Evolutionary conservation across 2,888 invertebrate species (phyloP).

Genomic region (Drosophila rellima): DNA sequence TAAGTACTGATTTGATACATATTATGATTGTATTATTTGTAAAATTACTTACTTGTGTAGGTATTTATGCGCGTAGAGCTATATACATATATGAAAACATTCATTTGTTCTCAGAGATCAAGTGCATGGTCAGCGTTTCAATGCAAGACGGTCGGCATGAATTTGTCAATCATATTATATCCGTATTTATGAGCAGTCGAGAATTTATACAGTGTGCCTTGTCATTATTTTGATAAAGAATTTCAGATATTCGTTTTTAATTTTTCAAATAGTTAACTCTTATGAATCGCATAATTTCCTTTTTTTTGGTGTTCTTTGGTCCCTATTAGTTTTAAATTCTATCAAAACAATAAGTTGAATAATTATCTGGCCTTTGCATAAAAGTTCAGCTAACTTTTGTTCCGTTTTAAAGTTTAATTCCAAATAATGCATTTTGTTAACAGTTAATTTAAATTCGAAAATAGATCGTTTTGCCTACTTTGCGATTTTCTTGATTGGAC

Average conservation of each 20-base stretch:
- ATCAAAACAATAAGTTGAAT: too few relatives aligned
- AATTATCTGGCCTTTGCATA: too few relatives aligned
- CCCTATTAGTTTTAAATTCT: too few relatives aligned
- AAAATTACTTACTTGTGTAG: background rate
- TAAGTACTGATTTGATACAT: constrained; percentile 4
- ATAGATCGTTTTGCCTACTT: constrained; percentile 14
- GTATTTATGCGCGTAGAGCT: background rate
- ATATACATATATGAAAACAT: background rate
- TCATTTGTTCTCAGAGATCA: background rate
- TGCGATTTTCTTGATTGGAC: constrained; percentile 8
- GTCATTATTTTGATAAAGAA: background rate
- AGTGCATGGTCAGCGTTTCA: background rate
- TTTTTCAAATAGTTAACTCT: background rate
- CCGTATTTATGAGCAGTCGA: background rate
- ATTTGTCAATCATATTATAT: background rate
- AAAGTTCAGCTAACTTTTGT: too few relatives aligned
- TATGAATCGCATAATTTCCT: background rate
- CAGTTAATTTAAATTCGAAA: constrained; percentile 16
- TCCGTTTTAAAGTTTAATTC: too few relatives aligned
- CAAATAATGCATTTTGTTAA: too few relatives aligned
- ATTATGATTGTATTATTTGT: constrained; percentile 3
- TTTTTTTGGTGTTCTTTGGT: too few relatives aligned
- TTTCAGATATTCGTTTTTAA: background rate
- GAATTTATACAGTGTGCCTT: background rate
- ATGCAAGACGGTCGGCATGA: background rate